Percentiles rank a stretch among this genome's conserved stretches.
Conservation (phyloP, 92 coral and sea anemone species). For the Palythoa caribaeorum region DNA sequence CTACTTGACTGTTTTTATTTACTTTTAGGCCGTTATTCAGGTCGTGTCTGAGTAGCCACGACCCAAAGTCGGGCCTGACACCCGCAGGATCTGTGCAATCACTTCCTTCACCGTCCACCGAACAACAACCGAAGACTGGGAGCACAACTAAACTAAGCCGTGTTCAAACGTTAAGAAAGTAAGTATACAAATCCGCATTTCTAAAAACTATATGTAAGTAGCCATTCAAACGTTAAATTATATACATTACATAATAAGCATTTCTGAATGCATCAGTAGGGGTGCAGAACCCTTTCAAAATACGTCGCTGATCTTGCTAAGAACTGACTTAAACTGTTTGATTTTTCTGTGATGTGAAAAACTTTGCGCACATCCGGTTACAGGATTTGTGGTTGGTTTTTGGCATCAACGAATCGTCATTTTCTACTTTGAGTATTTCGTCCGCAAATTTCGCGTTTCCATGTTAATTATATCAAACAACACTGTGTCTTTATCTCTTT, state of each 20-base stretch:
- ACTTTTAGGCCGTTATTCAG: conserved; percentile 33
- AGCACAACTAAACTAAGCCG: conserved; percentile 62
- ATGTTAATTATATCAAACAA: background rate
- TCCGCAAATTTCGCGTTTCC: background rate
- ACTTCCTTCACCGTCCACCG: conserved; percentile 16
- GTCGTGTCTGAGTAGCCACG: conserved; percentile 36
- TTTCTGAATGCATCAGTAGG: background rate
- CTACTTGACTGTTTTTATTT: background rate
- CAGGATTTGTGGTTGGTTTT: conserved; percentile 27
- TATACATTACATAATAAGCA: background rate
- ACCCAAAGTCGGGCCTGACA: background rate
- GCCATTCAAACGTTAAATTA: background rate
- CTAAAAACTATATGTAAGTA: background rate
- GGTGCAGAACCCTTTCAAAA: background rate
- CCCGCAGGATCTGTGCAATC: conserved; percentile 25
- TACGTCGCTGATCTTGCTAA: background rate
- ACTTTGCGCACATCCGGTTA: conserved; percentile 67
- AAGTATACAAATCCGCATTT: conserved; percentile 44
- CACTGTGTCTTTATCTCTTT: background rate
- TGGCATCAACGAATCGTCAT: conserved; percentile 19
- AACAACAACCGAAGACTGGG: conserved; percentile 15
- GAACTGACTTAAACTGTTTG: background rate
- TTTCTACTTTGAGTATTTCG: conserved; percentile 21
- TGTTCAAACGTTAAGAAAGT: conserved; percentile 77
- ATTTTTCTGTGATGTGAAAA: conserved; percentile 28